Evolutionary conservation across 2,113 vertebrate genomes (phyloP).

Genomic region (Pterophyllum scalare): DNA sequence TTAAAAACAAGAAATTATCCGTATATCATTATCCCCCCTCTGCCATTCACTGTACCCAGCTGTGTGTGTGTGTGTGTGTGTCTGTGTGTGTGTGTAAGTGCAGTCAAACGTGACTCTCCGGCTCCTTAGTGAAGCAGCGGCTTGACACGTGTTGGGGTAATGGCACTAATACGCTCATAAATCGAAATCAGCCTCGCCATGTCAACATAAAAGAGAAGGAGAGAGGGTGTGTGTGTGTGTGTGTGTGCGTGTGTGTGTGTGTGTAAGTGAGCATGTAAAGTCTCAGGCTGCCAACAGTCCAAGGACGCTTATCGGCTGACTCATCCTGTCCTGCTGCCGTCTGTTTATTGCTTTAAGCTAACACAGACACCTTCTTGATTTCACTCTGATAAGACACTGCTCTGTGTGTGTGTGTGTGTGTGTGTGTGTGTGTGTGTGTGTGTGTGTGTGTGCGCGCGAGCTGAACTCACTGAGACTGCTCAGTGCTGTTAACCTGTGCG

Average conservation of each 20-base stretch:
- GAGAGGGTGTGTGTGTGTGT: background rate
- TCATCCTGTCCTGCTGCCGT: slow-evolving; percentile 43
- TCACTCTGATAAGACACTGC: slow-evolving; percentile 37
- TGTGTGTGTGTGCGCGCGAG: slow-evolving; percentile 6
- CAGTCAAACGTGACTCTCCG: slow-evolving; percentile 61
- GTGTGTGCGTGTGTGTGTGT: background rate
- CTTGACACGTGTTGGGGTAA: slow-evolving; percentile 74
- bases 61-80: background rate
- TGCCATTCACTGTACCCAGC: slow-evolving; percentile 4
- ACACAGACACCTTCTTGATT: slow-evolving; percentile 51
- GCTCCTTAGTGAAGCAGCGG: slow-evolving; percentile 52
- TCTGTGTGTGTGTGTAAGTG: slow-evolving; percentile 22
- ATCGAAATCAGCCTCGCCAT: slow-evolving; percentile 60
- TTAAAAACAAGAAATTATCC: slow-evolving; percentile 7
- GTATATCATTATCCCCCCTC: slow-evolving; percentile 1
- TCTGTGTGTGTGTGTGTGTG: background rate
- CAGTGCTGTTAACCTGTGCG: slow-evolving; percentile 58
- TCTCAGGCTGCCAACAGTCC: slow-evolving; percentile 49
- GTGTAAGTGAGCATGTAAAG: slow-evolving; percentile 10
- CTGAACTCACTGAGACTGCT: slow-evolving; percentile 45
- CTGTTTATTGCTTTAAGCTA: slow-evolving; percentile 51
- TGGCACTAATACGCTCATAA: slow-evolving; percentile 74
- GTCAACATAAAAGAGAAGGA: slow-evolving; percentile 51
- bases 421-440: slow-evolving; percentile 3
- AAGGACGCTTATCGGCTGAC: slow-evolving; percentile 45